Conservation (phyloP, 2,113 vertebrate species). For the Procavia capensis region DNA sequence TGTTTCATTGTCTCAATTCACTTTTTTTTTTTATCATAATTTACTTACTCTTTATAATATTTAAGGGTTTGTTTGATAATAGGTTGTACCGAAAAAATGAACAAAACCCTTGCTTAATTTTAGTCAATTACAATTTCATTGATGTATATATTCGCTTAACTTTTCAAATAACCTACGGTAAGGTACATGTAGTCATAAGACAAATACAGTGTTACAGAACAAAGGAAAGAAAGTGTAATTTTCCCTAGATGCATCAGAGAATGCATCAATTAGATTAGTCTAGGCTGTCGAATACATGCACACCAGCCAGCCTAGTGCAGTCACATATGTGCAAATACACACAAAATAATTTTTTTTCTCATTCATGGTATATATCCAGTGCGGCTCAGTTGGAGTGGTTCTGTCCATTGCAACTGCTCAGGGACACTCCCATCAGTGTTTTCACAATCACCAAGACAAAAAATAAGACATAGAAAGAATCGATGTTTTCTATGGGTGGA, state of each 20-base stretch:
- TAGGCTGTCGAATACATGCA: background rate
- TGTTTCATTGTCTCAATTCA: fast-evolving
- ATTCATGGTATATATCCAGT: background rate
- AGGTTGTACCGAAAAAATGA: background rate
- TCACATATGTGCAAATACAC: fast-evolving
- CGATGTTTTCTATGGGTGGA: no score
- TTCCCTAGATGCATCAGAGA: background rate
- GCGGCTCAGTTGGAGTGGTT: background rate
- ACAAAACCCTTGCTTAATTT: background rate
- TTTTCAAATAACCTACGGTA: background rate
- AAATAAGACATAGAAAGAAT: background rate
- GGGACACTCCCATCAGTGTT: background rate
- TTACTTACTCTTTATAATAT: background rate
- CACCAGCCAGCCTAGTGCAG: background rate
- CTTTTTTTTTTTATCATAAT: background rate
- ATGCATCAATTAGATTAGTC: background rate
- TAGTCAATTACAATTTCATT: background rate
- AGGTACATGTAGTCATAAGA: background rate
- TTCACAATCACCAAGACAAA: background rate
- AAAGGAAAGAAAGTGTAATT: background rate
- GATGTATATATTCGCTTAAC: fast-evolving
- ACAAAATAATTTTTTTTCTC: background rate
- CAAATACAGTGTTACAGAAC: background rate
- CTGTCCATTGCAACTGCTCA: no score
- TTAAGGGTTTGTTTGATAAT: background rate